Percentiles rank a stretch among this genome's conserved stretches.
Evolutionary conservation across 2,797 vertebrate genomes (phyloP).

Genomic region (Kryptolebias ocellatus): DNA sequence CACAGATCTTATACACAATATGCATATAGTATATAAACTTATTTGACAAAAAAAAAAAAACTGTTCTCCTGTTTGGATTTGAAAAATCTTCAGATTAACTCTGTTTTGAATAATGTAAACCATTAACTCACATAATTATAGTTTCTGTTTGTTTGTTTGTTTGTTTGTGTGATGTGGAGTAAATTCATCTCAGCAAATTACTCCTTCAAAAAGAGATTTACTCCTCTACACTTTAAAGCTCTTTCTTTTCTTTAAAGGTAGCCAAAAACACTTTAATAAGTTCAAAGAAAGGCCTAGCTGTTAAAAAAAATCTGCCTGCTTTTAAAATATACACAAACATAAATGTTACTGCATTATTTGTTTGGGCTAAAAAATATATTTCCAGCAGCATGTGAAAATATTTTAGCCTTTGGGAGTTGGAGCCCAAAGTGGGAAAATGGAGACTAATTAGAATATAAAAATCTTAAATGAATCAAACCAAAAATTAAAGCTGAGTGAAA

Average conservation of each 20-base stretch:
- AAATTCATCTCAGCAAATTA: slow-evolving; percentile 52
- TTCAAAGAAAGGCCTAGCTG: slow-evolving; percentile 68
- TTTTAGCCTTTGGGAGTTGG: slow-evolving; percentile 16
- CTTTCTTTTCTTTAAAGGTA: slow-evolving; percentile 47
- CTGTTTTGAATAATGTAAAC: slow-evolving; percentile 21
- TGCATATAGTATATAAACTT: slow-evolving; percentile 57
- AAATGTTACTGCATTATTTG: too few relatives aligned
- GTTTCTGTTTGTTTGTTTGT: slow-evolving; percentile 7
- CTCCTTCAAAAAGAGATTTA: slow-evolving; percentile 36
- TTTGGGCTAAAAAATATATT: too few relatives aligned
- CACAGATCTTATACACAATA: slow-evolving; percentile 39
- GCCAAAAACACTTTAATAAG: slow-evolving; percentile 56
- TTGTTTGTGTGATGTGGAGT: slow-evolving; percentile 24
- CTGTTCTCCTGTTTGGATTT: background rate
- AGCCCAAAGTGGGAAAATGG: slow-evolving; percentile 1
- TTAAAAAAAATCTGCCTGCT: slow-evolving; percentile 61
- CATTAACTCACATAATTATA: slow-evolving; percentile 19
- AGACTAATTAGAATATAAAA: slow-evolving; percentile 11
- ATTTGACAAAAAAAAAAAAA: slow-evolving; percentile 43
- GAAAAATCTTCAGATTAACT: slow-evolving; percentile 29
- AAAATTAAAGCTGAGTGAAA: background rate
- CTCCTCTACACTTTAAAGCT: slow-evolving; percentile 42
- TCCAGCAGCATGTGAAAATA: slow-evolving; percentile 12
- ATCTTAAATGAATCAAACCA: too few relatives aligned
- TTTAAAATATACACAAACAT: too few relatives aligned